Evolutionary conservation across 2,797 vertebrate genomes (phyloP), one percentile per base, ranked within the genome.

Genomic region (Cheirogaleus major): DNA sequence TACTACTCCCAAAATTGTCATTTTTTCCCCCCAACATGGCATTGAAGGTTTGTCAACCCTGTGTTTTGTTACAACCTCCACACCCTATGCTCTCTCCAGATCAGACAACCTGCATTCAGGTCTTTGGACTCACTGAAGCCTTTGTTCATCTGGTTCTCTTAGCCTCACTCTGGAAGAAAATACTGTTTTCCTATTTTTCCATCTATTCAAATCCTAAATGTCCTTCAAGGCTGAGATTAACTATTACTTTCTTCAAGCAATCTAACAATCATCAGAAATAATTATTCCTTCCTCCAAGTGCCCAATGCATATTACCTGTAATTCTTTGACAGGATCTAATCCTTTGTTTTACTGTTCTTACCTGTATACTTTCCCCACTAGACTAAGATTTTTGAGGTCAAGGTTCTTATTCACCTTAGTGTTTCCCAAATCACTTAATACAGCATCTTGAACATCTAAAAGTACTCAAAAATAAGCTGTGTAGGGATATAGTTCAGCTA

Each of bases 371-470:
- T 81, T 85, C 38, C 43, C 61, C 11, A 50, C 32, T 32, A 85
- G 59, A 69, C n/a, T 43, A 91, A 63, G 78, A 88, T 48, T 91
- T 96, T 86, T 86, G 45, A 95, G 52, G 61, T 45, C 45, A 91
- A 79, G 41, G n/a, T 83, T 83, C 4, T 72, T 45, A 84, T 30
- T 87, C 35, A 88, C 59, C 78, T 81, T 79, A 57, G n/a, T 61
- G 5, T 76, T 59, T 12, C 59, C 83, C 43, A 67, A 78, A 63
- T 76, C 43, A 89, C 50, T 75, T 43, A 83, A 35, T 65, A 90
- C 1, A 59, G 83, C 82, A 25, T 92, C 59, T 52, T 32, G 27
- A 35, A 52, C 22, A 69, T 14, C 72, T 23, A 63, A 89, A 82
- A 91, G 78, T 35, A 90, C 27, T 73, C 43, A 78, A 48, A 81